Evolutionary conservation across 2,113 vertebrate genomes (phyloP).

Genomic region (Centrocercus urophasianus): DNA sequence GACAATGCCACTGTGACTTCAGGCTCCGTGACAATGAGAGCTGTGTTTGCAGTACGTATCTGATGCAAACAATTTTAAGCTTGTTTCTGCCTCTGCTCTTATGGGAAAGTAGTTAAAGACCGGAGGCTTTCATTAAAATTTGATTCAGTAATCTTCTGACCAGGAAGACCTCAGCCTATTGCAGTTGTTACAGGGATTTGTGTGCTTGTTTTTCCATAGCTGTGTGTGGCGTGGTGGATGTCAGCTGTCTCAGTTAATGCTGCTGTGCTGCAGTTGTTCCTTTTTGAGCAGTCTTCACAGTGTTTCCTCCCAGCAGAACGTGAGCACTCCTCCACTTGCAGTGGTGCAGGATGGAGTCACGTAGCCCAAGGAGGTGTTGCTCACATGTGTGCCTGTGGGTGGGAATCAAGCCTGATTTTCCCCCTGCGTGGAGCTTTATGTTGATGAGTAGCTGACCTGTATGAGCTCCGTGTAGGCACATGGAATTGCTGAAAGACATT

Average conservation of each 20-base stretch:
- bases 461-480: neutral
- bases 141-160: neutral
- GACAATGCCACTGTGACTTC: neutral
- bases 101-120: neutral
- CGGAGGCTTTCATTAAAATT: neutral
- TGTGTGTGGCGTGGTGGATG: neutral
- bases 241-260: neutral
- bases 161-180: neutral
- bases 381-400: rapidly evolving
- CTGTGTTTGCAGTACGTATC: neutral
- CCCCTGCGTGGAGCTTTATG: neutral
- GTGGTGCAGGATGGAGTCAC: too few relatives aligned
- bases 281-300: neutral
- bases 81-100: neutral
- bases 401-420: neutral
- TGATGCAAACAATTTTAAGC: neutral
- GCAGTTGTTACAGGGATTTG: neutral
- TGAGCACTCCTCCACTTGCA: too few relatives aligned
- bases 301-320: too few relatives aligned
- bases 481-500: neutral
- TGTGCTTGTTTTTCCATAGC: neutral
- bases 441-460: neutral
- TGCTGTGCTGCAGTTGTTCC: neutral
- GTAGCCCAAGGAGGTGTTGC: neutral
- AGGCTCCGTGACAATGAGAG: neutral